Evolutionary conservation across 2,113 vertebrate genomes (phyloP), one percentile per base, ranked within the genome.

Genomic region (Rhinolophus sinicus): DNA sequence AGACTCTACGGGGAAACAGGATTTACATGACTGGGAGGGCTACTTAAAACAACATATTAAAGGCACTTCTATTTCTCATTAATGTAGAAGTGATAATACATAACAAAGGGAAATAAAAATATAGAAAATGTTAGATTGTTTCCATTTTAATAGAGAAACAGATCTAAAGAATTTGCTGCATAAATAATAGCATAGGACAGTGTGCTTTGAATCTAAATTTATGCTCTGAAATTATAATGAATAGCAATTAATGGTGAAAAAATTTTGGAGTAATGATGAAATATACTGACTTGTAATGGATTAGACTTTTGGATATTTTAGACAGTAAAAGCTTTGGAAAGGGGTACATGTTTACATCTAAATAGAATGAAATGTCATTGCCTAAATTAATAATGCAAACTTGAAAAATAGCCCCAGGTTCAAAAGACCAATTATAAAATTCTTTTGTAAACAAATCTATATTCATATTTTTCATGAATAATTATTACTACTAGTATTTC

Each of bases 351-450:
- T 98, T 98, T 98, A 98, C 94, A 97, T 95, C 70, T 95, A 97
- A 98, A 97, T 19, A 96, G 94, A 95, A 89, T 90, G 97, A 98
- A 96, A 96, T 97, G 96, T 97, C 97, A 97, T 72, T 97, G 94
- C 11, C 47, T 97, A 98, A 97, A 98, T 65, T 97, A 96, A 98
- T 98, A 98, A 98, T 82, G 89, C 40, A 97, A 98, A 98, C 58
- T 78, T 97, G 82, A 97, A 98, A 97, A 95, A 97, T 86, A 93
- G 75, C 98, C 92, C n/a, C 69, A 95, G 95, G 96, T 96, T 97
- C 95, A 97, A 97, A 97, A 97, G 95, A 97, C 94, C 97, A 98
- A 98, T 97, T 97, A 97, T 90, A 95, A 97, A 94, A 94, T 94
- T 56, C 86, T 96, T 97, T 94, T 98, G 87, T 60, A 95, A 97